Evolutionary conservation across 2,888 invertebrate genomes (phyloP).

Genomic region (Microdon myrmicae): DNA sequence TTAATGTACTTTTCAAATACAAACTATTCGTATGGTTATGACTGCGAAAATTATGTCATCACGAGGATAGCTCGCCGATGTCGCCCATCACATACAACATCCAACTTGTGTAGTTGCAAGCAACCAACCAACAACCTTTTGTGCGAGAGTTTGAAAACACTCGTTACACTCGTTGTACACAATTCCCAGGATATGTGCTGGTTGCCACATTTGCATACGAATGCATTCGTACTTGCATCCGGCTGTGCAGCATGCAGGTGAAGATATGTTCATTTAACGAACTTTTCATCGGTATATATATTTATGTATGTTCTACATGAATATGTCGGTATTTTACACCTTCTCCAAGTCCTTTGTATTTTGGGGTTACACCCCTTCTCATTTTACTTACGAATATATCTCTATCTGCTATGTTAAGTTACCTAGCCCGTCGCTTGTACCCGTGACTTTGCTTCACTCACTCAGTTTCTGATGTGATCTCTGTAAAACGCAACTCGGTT

Average conservation of each 20-base stretch:
- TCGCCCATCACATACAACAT: slow-evolving; percentile 19
- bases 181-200: slow-evolving; percentile 23
- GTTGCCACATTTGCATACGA: slow-evolving; percentile 30
- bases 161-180: slow-evolving; percentile 39
- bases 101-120: not conserved
- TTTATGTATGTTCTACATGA: not conserved
- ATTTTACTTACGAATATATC: no score
- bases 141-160: slow-evolving; percentile 24
- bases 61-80: slow-evolving; percentile 18
- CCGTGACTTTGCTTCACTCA: slow-evolving; percentile 11
- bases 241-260: slow-evolving; percentile 21
- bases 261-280: slow-evolving; percentile 29
- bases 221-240: slow-evolving; percentile 26
- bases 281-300: slow-evolving; percentile 27
- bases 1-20: slow-evolving; percentile 38
- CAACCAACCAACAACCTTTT: slow-evolving; percentile 19
- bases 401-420: no score
- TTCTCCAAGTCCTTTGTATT: slow-evolving; percentile 13
- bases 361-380: slow-evolving; percentile 8
- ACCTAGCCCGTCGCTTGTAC: slow-evolving; percentile 4
- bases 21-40: slow-evolving; percentile 30
- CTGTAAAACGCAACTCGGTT: slow-evolving; percentile 12
- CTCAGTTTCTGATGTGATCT: slow-evolving; percentile 19
- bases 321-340: slow-evolving; percentile 19
- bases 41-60: slow-evolving; percentile 38